A percentile compares a stretch with the other conserved stretches of the same genome.
phyloP scores from a whole-genome alignment of 2,113 vertebrate species.

The Hirundichthys speculiger region DNA sequence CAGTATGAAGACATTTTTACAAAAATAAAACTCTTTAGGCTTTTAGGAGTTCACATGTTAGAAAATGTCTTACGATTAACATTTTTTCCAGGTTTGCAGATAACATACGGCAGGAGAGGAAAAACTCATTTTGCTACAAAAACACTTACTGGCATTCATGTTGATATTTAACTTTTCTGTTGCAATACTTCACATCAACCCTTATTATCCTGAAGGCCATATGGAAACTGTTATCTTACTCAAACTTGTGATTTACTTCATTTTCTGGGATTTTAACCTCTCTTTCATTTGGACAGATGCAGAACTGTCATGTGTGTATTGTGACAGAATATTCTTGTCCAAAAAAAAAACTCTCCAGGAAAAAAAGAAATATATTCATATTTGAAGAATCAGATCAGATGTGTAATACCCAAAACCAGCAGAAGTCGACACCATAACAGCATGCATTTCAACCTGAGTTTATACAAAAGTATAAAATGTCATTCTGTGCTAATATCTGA shows the following conservation, averaged over 20 bases:
- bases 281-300: neutral
- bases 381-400: slow-evolving; percentile 30
- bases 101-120: neutral
- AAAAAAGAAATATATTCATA: slow-evolving; percentile 7
- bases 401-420: slow-evolving; percentile 19
- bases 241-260: neutral
- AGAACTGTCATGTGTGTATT: neutral
- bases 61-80: slow-evolving; percentile 16
- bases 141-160: slow-evolving; percentile 9
- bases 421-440: slow-evolving; percentile 31
- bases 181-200: slow-evolving; percentile 3
- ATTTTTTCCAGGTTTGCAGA: slow-evolving; percentile 14
- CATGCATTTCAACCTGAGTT: slow-evolving; percentile 75
- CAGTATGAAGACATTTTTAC: slow-evolving; percentile 17
- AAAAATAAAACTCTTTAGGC: slow-evolving; percentile 44
- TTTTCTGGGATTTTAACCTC: neutral
- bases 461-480: slow-evolving; percentile 51
- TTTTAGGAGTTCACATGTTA: slow-evolving; percentile 4
- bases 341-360: slow-evolving; percentile 30
- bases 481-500: slow-evolving; percentile 22
- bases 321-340: slow-evolving; percentile 6
- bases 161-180: slow-evolving; percentile 1
- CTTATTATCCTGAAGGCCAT: neutral
- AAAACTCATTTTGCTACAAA: neutral
- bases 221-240: neutral